phyloP scores from a whole-genome alignment of 2,797 vertebrate genomes.

The Hippopotamyrus pictus region DNA sequence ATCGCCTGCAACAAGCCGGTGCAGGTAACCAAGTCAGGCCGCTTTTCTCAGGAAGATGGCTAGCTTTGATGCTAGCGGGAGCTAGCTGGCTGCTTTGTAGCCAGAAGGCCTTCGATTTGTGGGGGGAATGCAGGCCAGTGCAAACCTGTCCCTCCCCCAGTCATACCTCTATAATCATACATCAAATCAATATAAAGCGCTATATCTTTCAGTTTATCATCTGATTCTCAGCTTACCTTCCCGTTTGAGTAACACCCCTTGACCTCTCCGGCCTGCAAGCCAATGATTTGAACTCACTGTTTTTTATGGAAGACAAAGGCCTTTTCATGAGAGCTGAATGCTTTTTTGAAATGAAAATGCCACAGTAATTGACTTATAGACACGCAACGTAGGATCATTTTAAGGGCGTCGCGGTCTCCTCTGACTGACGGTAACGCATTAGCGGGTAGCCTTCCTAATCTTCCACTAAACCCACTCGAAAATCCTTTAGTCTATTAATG shows the following conservation, averaged over 20 bases:
- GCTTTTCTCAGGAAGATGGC: not conserved
- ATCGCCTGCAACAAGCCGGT: constrained; percentile 80
- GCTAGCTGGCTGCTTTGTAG: not conserved
- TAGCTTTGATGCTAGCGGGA: not conserved
- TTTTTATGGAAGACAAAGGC: constrained; percentile 8
- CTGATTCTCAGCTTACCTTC: not conserved
- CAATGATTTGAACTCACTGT: not conserved
- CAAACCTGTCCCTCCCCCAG: not conserved
- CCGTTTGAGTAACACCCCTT: not conserved
- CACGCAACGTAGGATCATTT: not conserved
- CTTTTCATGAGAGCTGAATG: not conserved
- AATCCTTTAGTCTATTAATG: constrained; percentile 21
- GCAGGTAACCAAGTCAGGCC: constrained; percentile 51
- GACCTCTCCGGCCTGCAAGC: not conserved
- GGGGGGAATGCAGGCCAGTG: not conserved
- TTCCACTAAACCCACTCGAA: constrained; percentile 3
- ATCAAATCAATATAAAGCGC: not conserved
- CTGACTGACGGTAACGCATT: constrained; percentile 20
- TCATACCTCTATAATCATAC: not conserved
- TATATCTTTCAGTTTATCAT: not conserved
- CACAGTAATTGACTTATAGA: not conserved
- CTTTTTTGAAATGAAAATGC: not conserved
- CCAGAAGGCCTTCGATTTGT: not conserved
- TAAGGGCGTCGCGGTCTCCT: not conserved
- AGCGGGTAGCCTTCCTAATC: not conserved